Percentiles rank a stretch among this genome's conserved stretches.
Evolutionary conservation across 2,797 vertebrate genomes (phyloP).

Genomic region (Chrosomus eos): DNA sequence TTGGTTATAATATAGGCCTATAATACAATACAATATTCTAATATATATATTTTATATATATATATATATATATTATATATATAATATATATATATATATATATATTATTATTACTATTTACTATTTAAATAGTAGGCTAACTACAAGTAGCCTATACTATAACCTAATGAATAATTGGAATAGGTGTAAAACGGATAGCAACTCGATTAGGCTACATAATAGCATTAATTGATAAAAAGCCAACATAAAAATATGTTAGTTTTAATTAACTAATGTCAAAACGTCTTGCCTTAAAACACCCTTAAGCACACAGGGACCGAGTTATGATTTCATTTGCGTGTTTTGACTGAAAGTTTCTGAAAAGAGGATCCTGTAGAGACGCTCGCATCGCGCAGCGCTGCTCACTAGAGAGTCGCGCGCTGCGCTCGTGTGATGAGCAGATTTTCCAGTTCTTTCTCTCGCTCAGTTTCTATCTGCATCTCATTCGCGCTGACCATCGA

Average conservation of each 20-base stretch:
- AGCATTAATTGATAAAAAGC: neutral
- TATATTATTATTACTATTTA: no score
- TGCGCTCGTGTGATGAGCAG: neutral
- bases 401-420: neutral
- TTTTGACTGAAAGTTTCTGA: slow-evolving; percentile 5
- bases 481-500: slow-evolving; percentile 6
- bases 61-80: no score
- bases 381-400: neutral
- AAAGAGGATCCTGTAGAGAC: neutral
- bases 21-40: no score
- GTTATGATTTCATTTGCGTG: neutral
- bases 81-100: no score
- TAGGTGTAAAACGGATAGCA: neutral
- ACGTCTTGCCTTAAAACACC: neutral
- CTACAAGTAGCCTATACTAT: neutral
- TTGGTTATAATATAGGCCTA: no score
- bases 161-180: neutral
- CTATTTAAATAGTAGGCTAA: neutral
- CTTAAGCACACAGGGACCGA: no score
- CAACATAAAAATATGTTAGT: neutral
- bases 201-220: neutral
- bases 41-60: no score
- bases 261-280: neutral
- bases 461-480: slow-evolving; percentile 28
- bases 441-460: neutral